phyloP scores from a whole-genome alignment of 2,797 vertebrate species.

The Knipowitschia caucasica region DNA sequence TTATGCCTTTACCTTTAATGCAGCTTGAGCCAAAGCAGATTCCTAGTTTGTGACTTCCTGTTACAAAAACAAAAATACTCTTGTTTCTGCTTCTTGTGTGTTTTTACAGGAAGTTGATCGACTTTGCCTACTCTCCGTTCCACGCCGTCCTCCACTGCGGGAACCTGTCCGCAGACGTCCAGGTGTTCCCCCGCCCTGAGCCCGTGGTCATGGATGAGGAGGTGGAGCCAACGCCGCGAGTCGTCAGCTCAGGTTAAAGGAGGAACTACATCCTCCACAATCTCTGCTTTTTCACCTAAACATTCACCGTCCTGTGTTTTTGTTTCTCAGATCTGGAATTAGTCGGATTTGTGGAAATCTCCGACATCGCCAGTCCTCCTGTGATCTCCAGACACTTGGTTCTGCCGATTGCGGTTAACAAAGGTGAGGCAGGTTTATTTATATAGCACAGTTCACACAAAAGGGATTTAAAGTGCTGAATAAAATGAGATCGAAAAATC shows the following conservation, averaged over 20 bases:
- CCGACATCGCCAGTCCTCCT: slow-evolving; percentile 95
- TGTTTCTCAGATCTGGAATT: slow-evolving; percentile 88
- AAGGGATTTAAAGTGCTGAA: no score
- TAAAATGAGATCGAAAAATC: no score
- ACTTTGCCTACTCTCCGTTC: slow-evolving; percentile 93
- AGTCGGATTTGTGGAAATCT: slow-evolving; percentile 96
- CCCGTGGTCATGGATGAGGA: slow-evolving; percentile 92
- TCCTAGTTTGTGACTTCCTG: no score
- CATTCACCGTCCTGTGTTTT: slow-evolving; percentile 16
- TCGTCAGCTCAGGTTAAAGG: slow-evolving; percentile 82
- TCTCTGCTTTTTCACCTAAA: background rate
- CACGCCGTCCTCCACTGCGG: slow-evolving; percentile 95
- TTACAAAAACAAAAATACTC: no score
- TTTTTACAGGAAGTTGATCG: slow-evolving; percentile 86
- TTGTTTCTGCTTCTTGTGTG: background rate
- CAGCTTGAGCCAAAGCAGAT: no score
- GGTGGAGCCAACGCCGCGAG: slow-evolving; percentile 88
- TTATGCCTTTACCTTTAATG: no score
- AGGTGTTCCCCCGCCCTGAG: slow-evolving; percentile 96
- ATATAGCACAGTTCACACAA: no score
- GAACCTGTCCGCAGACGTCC: slow-evolving; percentile 92
- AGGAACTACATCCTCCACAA: no score
- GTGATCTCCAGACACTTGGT: slow-evolving; percentile 96
- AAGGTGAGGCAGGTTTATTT: slow-evolving; percentile 73
- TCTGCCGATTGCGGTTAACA: slow-evolving; percentile 92